Evolutionary conservation across 2,888 invertebrate species (phyloP), one percentile per base, ranked within the genome.

Genomic region (Trachelus troglodyta): DNA sequence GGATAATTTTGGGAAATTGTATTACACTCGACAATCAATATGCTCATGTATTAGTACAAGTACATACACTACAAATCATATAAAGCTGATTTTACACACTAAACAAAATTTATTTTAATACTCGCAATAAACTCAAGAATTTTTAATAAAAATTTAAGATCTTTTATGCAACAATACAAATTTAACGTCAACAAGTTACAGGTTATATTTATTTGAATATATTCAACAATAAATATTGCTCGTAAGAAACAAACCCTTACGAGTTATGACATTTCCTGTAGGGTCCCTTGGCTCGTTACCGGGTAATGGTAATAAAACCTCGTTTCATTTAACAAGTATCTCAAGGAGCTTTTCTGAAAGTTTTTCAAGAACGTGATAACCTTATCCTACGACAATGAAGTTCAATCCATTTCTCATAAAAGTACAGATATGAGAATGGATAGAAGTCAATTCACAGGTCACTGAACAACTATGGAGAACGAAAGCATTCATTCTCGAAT

Each of bases 331-430:
- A 56, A 56, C 23, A 56, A 56, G 6, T 56, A 15, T 23, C 23
- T 56, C 56, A 23, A 56, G 56, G 23, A 56, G 56, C 23, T 56
- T 56, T 23, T 23, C 23, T 9, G 6, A 56, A 15, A 56, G 23
- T 56, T 56, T 56, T 56, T 56, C 23, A 56, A 56, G 9, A 56
- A 56, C 23, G 56, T 56, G 56, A 56, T 23, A 56, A 56, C 23
- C 56, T 9, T 56, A 23, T 56, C 56, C 23, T 9, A 56, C 0
- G 56, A 56, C 56, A 23, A 56, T 23, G 56, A 23, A 56, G 56
- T 23, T 56, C 23, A 56, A 56, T 71, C 77, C 34, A 79, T 77
- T 76, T 77, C 74, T n/a, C 77, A 34, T 74, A 73, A 76, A 69
- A 74, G 12, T 30, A n/a, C 6, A 23, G 30, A 75, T 76, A 69